phyloP scores from a whole-genome alignment of 2,113 vertebrate genomes.

The Daboia siamensis region DNA sequence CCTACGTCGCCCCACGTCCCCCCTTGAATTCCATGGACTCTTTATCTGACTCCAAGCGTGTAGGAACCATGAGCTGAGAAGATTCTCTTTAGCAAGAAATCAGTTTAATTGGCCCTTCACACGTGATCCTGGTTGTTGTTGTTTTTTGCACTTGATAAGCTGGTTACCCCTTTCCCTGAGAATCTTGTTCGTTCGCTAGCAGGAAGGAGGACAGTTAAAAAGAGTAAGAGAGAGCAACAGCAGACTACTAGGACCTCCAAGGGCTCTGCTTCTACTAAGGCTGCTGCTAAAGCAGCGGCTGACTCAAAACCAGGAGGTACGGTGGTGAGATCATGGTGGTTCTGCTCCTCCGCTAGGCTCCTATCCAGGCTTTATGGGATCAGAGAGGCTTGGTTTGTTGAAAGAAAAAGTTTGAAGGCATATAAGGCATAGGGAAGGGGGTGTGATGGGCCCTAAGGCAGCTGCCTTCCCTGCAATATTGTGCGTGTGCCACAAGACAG shows the following conservation, averaged over 20 bases:
- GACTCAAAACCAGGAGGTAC: not conserved
- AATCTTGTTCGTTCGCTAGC: not conserved
- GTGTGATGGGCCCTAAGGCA: not conserved
- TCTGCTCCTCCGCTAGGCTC: not conserved
- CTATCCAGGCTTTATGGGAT: not conserved
- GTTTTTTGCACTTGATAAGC: not conserved
- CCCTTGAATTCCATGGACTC: not conserved
- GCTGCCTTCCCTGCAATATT: no score
- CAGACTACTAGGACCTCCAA: not conserved
- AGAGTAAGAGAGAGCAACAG: not conserved
- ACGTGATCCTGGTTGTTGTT: not conserved
- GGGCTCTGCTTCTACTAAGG: not conserved
- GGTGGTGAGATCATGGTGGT: not conserved
- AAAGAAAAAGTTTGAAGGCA: not conserved
- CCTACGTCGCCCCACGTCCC: not conserved
- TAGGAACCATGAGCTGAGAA: not conserved
- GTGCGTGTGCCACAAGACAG: not conserved
- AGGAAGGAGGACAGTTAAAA: not conserved
- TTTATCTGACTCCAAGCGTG: not conserved
- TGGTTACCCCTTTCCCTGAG: not conserved
- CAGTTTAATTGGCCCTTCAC: not conserved
- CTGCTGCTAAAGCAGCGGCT: not conserved
- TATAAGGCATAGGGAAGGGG: not conserved
- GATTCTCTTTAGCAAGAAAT: not conserved
- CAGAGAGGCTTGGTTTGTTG: not conserved